A percentile compares a stretch with the other conserved stretches of the same genome.
These are phyloP conservation scores for Dynastes hyllus DNA, from an alignment of 2,888 invertebrate genomes.

Conservation along the genomic window DNA sequence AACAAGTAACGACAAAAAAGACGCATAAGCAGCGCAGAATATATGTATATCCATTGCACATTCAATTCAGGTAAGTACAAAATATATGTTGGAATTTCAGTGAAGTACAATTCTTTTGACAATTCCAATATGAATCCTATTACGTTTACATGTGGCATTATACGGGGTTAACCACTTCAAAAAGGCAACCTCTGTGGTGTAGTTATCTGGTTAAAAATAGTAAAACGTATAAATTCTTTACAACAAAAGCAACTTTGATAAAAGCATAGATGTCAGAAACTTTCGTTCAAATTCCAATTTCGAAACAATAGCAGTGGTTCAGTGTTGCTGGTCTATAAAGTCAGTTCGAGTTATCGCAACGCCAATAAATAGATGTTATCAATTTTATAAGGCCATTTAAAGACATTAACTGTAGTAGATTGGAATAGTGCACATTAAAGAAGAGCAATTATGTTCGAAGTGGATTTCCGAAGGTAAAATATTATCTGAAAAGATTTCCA, in stretches of 20 bases:
- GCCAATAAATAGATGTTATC: constrained; percentile 27
- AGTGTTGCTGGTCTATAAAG: background rate
- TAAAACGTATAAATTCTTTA: no score
- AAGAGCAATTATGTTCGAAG: constrained; percentile 9
- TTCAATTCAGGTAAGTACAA: background rate
- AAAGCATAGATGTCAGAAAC: no score
- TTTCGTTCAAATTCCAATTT: background rate
- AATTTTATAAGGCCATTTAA: constrained; percentile 20
- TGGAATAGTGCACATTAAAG: background rate
- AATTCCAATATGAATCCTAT: background rate
- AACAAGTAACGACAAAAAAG: background rate
- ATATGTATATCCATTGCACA: background rate
- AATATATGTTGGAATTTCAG: background rate
- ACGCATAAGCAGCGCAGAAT: background rate
- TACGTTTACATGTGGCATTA: background rate
- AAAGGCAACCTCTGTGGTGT: no score
- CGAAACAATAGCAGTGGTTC: background rate
- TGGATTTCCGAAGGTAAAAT: constrained; percentile 10
- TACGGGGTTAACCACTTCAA: background rate
- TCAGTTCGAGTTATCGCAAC: no score
- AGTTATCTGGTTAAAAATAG: no score
- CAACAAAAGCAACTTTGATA: no score
- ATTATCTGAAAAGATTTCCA: background rate
- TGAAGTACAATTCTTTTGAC: background rate
- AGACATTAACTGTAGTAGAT: background rate